Evolutionary conservation across 2,113 vertebrate species (phyloP), one percentile per base, ranked within the genome.

Genomic region (Atractosteus spatula): DNA sequence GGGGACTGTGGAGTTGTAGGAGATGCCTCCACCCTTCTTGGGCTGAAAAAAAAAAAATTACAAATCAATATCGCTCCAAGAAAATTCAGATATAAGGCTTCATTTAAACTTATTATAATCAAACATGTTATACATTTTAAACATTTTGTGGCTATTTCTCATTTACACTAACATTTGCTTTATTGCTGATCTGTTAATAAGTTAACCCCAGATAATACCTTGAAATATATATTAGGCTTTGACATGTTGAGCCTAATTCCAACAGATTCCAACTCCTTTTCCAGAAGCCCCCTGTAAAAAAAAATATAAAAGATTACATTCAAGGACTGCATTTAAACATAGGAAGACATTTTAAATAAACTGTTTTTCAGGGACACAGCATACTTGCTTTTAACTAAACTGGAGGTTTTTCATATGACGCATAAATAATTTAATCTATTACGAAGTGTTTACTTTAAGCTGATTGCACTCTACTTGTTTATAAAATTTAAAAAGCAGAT

Each of bases 201-300:
- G 29, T 29, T 29, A 29, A 29, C 29, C 29, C 29, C 29, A 29
- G 29, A 57, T n/a, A 78, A 80, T 86, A 99, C 97, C 96, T 99
- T 99, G 87, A 98, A 99, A 87, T 99, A 99, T 88, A 99, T 98
- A 86, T 99, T 99, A 70, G 97, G 97, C 84, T 97, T 99, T 13
- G 62, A 82, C 62, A 94, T 91, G 88, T 99, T 99, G 67, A 99
- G 95, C 62, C 97, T 89, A 83, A 99, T 99, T 44, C 97, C 97
- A 45, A 99, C 97, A 0, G 97, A 95, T 77, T 99, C 97, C 89
- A 99, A 83, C 74, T 99, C 97, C 76, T 95, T 99, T 84, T 99
- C 97, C 84, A 99, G 84, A 74, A 99, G 91, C 65, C 76, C 84
- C 82, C 97, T 99, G 79, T 14, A n/a, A 69, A 70, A 68, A 76